Evolutionary conservation across 64 coral and sea anemone species (phyloP).

Genomic region (Trachythela sp.): DNA sequence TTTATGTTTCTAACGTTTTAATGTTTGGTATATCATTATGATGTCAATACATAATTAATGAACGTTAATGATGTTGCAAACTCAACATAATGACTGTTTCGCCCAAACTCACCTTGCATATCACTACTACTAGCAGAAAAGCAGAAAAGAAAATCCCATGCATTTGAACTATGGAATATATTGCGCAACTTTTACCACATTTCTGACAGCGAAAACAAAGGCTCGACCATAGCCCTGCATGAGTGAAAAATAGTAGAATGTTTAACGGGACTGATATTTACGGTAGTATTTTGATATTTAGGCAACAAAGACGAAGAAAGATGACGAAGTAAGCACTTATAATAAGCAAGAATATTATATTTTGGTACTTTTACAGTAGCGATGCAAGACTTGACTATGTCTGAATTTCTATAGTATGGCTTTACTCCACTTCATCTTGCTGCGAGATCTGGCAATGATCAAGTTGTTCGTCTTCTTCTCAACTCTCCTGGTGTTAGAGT

Average conservation of each 20-base stretch:
- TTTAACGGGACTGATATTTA: neutral
- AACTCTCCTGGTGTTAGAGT: conserved; percentile 58
- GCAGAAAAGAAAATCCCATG: no score
- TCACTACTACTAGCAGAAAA: no score
- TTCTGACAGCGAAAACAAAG: no score
- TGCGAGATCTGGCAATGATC: conserved; percentile 53
- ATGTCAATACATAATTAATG: no score
- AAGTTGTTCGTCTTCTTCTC: conserved; percentile 46
- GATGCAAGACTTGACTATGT: neutral
- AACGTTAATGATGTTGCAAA: no score
- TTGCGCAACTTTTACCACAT: no score
- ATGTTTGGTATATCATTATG: no score
- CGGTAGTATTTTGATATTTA: neutral
- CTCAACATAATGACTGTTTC: no score
- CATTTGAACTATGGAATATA: no score
- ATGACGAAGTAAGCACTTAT: neutral
- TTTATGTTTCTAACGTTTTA: no score
- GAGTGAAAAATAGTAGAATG: neutral
- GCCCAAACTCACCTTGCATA: no score
- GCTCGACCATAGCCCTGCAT: no score
- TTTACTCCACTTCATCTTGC: conserved; percentile 74
- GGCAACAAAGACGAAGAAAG: neutral
- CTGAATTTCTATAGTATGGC: conserved; percentile 41
- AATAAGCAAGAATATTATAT: neutral
- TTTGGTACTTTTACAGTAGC: neutral